Conservation (phyloP, 30 jellyfish, hydroid and myxozoan genomes). For the Phacellophora camtschatica region DNA sequence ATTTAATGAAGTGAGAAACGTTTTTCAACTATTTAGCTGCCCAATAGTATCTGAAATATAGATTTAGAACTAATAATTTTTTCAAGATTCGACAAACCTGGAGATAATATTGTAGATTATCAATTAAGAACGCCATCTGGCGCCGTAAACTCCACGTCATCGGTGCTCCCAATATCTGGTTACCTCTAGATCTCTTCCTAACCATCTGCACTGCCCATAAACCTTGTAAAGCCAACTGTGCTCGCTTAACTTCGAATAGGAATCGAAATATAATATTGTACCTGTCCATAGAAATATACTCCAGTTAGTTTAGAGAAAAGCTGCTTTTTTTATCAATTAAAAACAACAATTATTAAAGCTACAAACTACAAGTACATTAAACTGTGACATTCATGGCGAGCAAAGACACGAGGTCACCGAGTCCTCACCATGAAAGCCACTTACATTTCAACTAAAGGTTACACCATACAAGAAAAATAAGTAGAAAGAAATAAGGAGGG, state of each 20-base stretch:
- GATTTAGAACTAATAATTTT: too few relatives aligned
- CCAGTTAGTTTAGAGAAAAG: too few relatives aligned
- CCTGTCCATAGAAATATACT: too few relatives aligned
- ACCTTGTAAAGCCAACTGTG: constrained; percentile 83
- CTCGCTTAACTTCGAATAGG: constrained; percentile 85
- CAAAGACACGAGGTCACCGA: not conserved
- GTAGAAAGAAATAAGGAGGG: not conserved
- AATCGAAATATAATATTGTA: constrained; percentile 79
- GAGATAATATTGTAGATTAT: constrained; percentile 86
- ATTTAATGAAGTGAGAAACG: too few relatives aligned
- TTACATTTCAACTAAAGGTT: too few relatives aligned
- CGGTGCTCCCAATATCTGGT: constrained; percentile 36
- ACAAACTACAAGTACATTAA: too few relatives aligned
- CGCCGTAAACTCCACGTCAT: constrained; percentile 84
- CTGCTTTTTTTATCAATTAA: too few relatives aligned
- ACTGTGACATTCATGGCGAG: not conserved
- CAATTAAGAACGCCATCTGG: constrained; percentile 93
- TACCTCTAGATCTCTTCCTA: constrained; percentile 61
- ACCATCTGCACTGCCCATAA: constrained; percentile 96
- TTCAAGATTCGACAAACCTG: constrained; percentile 61
- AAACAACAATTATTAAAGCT: too few relatives aligned
- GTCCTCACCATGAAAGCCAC: not conserved
- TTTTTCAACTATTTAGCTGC: too few relatives aligned
- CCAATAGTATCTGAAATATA: not conserved
- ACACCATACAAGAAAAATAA: too few relatives aligned